Conservation (phyloP, 1,140 invertebrate species). For the Nephotettix cincticeps region DNA sequence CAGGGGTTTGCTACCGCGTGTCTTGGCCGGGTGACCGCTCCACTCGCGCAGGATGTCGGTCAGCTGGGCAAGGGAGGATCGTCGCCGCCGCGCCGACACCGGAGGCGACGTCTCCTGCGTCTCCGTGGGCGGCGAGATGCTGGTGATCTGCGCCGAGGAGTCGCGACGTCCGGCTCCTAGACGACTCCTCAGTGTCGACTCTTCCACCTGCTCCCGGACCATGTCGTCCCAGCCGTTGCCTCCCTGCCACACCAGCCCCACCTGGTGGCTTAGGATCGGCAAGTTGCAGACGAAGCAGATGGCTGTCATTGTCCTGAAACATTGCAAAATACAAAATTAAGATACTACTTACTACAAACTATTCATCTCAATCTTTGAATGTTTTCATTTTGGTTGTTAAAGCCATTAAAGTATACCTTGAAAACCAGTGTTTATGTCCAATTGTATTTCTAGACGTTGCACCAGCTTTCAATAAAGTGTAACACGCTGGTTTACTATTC, state of each 20-base stretch:
- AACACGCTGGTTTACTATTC: no score
- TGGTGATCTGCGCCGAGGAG: constrained; percentile 84
- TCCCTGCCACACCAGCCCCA: constrained; percentile 88
- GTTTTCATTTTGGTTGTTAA: no score
- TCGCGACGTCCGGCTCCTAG: constrained; percentile 68
- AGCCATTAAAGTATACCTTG: no score
- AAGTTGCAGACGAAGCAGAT: constrained; percentile 95
- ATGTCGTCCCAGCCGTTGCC: constrained; percentile 92
- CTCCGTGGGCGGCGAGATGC: constrained; percentile 75
- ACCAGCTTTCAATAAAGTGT: no score
- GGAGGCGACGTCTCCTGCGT: constrained; percentile 62
- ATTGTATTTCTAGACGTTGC: no score
- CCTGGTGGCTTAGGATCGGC: constrained; percentile 90
- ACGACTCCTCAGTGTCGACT: constrained; percentile 76
- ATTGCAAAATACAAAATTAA: no score
- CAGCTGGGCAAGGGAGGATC: constrained; percentile 81
- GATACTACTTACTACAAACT: no score
- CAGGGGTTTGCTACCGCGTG: constrained; percentile 62
- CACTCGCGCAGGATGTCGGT: constrained; percentile 85
- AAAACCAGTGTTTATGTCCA: no score
- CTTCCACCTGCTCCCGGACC: constrained; percentile 79
- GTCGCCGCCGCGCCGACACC: constrained; percentile 62
- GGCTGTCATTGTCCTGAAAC: constrained; percentile 82
- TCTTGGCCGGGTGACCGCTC: constrained; percentile 62
- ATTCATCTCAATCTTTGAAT: no score